Evolutionary conservation across 2,888 invertebrate species (phyloP).

Genomic region (Eurois occulta): DNA sequence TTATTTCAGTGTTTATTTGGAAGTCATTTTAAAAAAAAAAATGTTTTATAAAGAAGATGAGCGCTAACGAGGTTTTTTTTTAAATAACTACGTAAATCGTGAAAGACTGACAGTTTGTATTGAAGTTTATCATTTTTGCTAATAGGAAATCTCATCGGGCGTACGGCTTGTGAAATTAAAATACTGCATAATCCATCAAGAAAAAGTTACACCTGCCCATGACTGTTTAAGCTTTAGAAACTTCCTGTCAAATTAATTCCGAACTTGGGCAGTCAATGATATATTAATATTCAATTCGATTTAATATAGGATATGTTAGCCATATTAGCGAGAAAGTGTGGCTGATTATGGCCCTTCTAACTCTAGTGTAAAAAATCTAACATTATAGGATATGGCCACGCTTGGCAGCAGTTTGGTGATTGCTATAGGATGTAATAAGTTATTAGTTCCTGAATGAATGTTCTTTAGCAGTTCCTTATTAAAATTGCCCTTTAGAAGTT

Average conservation of each 20-base stretch:
- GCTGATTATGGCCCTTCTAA: conserved; percentile 37
- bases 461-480: conserved; percentile 18
- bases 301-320: conserved; percentile 45
- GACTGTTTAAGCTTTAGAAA: conserved; percentile 45
- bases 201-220: conserved; percentile 30
- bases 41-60: background rate
- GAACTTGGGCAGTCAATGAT: conserved; percentile 36
- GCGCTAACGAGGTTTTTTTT: background rate
- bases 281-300: conserved; percentile 53
- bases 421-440: conserved; percentile 27
- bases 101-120: background rate
- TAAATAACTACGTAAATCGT: background rate
- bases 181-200: conserved; percentile 32
- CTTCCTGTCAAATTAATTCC: conserved; percentile 26
- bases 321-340: conserved; percentile 24
- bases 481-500: conserved; percentile 3
- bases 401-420: conserved; percentile 35
- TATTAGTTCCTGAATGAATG: conserved; percentile 33
- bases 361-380: conserved; percentile 31
- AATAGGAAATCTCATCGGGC: background rate
- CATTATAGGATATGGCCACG: conserved; percentile 29
- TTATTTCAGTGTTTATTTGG: too few relatives aligned
- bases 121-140: background rate
- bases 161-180: background rate
- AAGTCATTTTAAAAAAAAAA: too few relatives aligned